Conservation (phyloP, 2,888 invertebrate genomes). For the Drosophila stalkeri region DNA sequence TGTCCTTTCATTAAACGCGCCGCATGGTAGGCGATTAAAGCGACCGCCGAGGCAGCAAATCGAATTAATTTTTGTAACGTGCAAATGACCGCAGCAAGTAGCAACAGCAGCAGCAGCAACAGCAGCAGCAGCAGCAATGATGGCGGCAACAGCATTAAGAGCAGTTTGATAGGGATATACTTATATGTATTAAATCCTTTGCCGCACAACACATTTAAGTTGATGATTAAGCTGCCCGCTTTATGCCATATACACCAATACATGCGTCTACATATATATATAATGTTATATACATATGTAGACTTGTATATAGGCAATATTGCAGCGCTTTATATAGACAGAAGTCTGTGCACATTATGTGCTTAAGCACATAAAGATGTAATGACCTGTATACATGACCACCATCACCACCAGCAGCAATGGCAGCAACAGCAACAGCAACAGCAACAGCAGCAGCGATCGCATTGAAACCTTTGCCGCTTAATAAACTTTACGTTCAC, state of each 20-base stretch:
- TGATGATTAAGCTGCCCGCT: conserved; percentile 74
- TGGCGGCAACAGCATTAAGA: conserved; percentile 26
- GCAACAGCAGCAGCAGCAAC: conserved; percentile 21
- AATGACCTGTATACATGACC: conserved; percentile 71
- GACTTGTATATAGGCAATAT: conserved; percentile 6
- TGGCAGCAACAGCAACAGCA: conserved; percentile 19
- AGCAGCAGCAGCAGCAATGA: conserved; percentile 7
- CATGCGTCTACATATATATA: not conserved
- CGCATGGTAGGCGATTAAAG: conserved; percentile 77
- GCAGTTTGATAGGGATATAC: conserved; percentile 37
- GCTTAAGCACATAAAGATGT: conserved; percentile 76
- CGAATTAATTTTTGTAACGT: conserved; percentile 84
- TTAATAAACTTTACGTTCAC: conserved; percentile 68
- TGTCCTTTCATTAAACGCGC: conserved; percentile 75
- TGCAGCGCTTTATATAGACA: conserved; percentile 7
- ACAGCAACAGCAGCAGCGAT: conserved; percentile 17
- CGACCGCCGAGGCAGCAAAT: conserved; percentile 82
- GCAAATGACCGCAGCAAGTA: conserved; percentile 73
- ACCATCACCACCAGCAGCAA: conserved; percentile 19
- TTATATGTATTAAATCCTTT: conserved; percentile 65
- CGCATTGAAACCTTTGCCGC: conserved; percentile 46
- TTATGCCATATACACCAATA: conserved; percentile 15
- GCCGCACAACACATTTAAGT: conserved; percentile 80
- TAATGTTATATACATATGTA: not conserved
- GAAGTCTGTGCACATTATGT: conserved; percentile 61